These are phyloP conservation scores for Cerastoderma edule DNA, from an alignment of 2,888 invertebrate species.

Conservation along the genomic window DNA sequence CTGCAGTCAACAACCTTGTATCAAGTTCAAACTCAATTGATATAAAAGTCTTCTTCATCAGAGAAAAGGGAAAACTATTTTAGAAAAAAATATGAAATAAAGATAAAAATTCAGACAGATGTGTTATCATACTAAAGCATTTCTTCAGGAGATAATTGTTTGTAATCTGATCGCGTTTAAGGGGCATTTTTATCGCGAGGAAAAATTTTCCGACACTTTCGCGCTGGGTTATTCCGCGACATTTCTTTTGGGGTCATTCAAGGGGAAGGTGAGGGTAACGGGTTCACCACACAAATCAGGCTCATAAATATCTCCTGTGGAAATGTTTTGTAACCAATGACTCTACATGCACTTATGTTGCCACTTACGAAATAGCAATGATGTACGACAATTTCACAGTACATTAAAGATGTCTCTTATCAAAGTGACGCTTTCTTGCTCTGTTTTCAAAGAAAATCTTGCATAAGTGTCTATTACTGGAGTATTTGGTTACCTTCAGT, in stretches of 20 bases:
- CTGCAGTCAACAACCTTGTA: too few species aligned
- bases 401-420: neutral
- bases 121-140: neutral
- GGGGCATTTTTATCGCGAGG: slow-evolving; percentile 9
- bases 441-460: neutral
- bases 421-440: neutral
- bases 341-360: too few species aligned
- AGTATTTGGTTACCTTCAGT: neutral
- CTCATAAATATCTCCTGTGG: slow-evolving; percentile 22
- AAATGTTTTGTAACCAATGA: slow-evolving; percentile 1
- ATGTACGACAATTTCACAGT: neutral
- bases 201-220: slow-evolving; percentile 26
- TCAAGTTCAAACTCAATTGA: neutral
- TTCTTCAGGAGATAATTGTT: slow-evolving; percentile 23
- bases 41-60: neutral
- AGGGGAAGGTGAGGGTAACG: neutral
- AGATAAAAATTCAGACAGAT: neutral
- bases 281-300: slow-evolving; percentile 9
- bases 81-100: neutral
- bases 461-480: neutral
- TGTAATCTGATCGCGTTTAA: slow-evolving; percentile 11
- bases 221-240: slow-evolving; percentile 17
- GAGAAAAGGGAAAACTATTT: neutral
- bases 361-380: too few species aligned
- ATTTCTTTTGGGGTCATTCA: slow-evolving; percentile 7